Percentiles rank a stretch among this genome's conserved stretches.
These are phyloP conservation scores for Bombus superbus DNA, from an alignment of 1,140 invertebrate genomes.

Conservation along the genomic window DNA sequence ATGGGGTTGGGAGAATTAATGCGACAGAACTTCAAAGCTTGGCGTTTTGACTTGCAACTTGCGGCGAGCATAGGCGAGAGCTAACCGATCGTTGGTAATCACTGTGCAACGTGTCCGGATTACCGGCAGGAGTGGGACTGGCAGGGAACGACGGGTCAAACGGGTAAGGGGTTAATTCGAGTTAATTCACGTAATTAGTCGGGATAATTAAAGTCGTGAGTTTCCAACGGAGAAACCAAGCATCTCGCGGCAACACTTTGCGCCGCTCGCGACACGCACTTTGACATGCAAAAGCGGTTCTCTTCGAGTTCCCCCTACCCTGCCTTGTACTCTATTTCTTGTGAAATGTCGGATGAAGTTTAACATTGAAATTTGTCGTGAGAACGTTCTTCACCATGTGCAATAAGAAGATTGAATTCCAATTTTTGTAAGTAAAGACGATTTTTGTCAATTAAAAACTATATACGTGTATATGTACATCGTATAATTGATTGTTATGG, in stretches of 20 bases:
- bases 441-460: too few relatives aligned
- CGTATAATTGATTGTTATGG: too few relatives aligned
- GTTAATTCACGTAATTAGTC: constrained; percentile 75
- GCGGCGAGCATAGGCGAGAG: constrained; percentile 48
- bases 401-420: too few relatives aligned
- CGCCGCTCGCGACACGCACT: constrained; percentile 38
- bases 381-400: too few relatives aligned
- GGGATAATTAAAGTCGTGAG: constrained; percentile 71
- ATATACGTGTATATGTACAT: too few relatives aligned
- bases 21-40: constrained; percentile 58
- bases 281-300: constrained; percentile 47
- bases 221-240: constrained; percentile 55
- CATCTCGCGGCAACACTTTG: constrained; percentile 39
- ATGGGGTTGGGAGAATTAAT: constrained; percentile 53
- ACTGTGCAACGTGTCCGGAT: constrained; percentile 60
- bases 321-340: neutral
- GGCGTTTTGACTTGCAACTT: constrained; percentile 59
- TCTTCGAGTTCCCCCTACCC: neutral
- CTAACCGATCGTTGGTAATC: constrained; percentile 68
- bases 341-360: neutral
- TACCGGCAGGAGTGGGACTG: constrained; percentile 45
- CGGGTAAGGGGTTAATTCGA: constrained; percentile 71
- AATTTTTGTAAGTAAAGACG: too few relatives aligned
- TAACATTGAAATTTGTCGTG: neutral
- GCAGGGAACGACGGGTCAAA: constrained; percentile 58